A percentile compares a stretch with the other conserved stretches of the same genome.
Evolutionary conservation across 2,888 invertebrate species (phyloP).

Genomic region (Alloplasta piceator): DNA sequence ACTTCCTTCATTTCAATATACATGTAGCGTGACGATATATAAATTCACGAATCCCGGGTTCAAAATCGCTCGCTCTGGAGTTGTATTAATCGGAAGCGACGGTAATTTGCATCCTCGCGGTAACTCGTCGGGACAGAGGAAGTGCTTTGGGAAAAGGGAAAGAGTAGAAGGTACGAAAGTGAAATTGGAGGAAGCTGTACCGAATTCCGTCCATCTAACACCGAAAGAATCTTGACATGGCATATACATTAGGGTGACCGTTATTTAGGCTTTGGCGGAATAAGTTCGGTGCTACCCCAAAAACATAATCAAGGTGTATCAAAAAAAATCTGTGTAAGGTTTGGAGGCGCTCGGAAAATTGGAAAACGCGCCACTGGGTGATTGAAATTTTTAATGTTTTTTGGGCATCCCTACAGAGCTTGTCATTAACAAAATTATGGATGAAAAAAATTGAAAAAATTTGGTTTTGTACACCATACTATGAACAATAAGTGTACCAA

Average conservation of each 20-base stretch:
- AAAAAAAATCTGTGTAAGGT: too few relatives aligned
- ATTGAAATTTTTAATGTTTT: too few relatives aligned
- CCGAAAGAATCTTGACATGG: conserved; percentile 38
- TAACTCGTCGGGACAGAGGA: conserved; percentile 28
- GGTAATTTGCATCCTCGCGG: conserved; percentile 65
- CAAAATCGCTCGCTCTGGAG: conserved; percentile 26
- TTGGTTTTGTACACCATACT: conserved; percentile 41
- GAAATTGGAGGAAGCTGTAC: conserved; percentile 67
- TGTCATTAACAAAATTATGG: too few relatives aligned
- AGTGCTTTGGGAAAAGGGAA: neutral
- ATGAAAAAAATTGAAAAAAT: too few relatives aligned
- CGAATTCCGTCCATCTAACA: conserved; percentile 61
- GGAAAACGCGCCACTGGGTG: too few relatives aligned
- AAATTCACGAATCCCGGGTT: conserved; percentile 27
- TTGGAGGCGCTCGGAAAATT: too few relatives aligned
- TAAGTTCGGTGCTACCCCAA: too few relatives aligned
- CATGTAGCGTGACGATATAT: neutral
- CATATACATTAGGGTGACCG: too few relatives aligned
- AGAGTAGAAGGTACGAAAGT: conserved; percentile 48
- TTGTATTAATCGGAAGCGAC: conserved; percentile 67
- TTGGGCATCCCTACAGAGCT: too few relatives aligned
- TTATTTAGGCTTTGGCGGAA: too few relatives aligned
- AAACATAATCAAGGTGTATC: too few relatives aligned
- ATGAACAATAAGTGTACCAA: neutral
- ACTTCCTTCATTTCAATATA: conserved; percentile 13